phyloP scores from a whole-genome alignment of 2,797 vertebrate genomes.

The Mico argentatus region DNA sequence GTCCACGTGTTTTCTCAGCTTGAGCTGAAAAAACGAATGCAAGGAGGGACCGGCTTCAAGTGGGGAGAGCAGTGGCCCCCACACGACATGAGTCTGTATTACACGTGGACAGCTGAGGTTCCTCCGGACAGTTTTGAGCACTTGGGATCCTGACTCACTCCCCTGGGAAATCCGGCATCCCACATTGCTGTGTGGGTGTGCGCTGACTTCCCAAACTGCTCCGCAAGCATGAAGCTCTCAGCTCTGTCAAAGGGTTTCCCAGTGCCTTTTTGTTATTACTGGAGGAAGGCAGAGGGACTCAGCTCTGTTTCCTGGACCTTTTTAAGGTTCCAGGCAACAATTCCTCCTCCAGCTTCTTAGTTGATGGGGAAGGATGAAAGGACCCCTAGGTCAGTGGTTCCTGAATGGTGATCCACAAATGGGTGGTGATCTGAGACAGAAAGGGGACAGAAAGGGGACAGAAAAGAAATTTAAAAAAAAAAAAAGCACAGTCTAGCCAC shows the following conservation, averaged over 20 bases:
- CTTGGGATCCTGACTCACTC: neutral
- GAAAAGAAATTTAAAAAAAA: neutral
- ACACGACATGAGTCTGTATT: rapidly evolving
- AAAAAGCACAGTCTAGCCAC: neutral
- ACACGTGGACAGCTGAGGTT: neutral
- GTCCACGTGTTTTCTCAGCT: constrained; percentile 15
- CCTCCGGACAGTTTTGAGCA: neutral
- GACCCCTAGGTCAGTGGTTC: neutral
- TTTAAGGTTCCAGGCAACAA: neutral
- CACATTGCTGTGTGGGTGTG: neutral
- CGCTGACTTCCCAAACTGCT: neutral
- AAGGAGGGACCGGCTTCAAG: neutral
- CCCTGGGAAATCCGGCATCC: neutral
- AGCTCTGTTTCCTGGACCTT: neutral
- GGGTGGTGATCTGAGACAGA: neutral
- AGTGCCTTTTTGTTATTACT: neutral
- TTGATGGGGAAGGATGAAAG: neutral
- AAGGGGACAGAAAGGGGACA: neutral
- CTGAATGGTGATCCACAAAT: neutral
- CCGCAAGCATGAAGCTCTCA: neutral
- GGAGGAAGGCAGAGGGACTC: neutral
- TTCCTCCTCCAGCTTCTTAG: neutral
- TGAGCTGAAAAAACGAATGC: neutral
- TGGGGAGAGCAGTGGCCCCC: neutral
- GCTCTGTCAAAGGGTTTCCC: neutral